Evolutionary conservation across 2,113 vertebrate species (phyloP).

Genomic region (Boulengeromyrus knoepffleri): DNA sequence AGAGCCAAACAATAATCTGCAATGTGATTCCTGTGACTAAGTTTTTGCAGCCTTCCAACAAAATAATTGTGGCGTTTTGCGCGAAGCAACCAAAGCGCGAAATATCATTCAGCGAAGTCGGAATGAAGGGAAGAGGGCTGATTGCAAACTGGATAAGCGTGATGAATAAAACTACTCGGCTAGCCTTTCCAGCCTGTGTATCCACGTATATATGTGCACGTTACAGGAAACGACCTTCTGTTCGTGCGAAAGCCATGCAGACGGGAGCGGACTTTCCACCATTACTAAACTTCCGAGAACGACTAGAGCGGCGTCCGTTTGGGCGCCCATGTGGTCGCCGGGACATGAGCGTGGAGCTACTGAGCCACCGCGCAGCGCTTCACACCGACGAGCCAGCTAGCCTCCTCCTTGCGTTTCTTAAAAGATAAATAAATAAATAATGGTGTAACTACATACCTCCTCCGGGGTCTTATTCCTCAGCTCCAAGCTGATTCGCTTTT

Average conservation of each 20-base stretch:
- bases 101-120: background rate
- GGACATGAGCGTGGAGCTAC: background rate
- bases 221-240: background rate
- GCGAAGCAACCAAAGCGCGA: background rate
- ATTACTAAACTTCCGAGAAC: background rate
- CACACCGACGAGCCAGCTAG: slow-evolving; percentile 16
- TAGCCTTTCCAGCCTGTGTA: background rate
- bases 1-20: background rate
- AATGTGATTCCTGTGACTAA: background rate
- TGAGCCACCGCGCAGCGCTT: slow-evolving; percentile 15
- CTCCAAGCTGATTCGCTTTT: slow-evolving; percentile 75
- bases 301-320: slow-evolving; percentile 8
- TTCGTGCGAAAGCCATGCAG: background rate
- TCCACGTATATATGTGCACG: background rate
- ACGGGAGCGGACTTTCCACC: background rate
- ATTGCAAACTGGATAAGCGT: background rate
- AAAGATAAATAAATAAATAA: slow-evolving; percentile 31
- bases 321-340: slow-evolving; percentile 30
- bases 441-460: slow-evolving; percentile 60
- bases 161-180: background rate
- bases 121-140: background rate
- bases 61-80: background rate
- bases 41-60: background rate
- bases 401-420: slow-evolving; percentile 36
- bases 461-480: slow-evolving; percentile 71